Conservation (phyloP, 1,140 invertebrate genomes). For the Portunus trituberculatus region DNA sequence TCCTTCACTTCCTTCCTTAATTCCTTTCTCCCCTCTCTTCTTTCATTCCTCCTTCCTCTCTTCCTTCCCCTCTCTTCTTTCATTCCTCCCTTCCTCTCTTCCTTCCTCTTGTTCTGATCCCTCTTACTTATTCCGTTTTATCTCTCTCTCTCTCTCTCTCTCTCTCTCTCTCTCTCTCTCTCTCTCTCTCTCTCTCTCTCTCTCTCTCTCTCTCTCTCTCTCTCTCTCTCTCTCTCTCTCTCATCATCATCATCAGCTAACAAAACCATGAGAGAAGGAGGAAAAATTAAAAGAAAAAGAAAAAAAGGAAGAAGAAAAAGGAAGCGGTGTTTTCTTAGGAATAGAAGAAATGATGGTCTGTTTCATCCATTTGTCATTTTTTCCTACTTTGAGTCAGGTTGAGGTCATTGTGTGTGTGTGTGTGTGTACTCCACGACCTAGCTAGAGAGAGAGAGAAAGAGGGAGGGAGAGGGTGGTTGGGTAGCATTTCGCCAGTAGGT, state of each 20-base stretch:
- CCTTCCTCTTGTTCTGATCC: not conserved
- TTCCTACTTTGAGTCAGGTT: not conserved
- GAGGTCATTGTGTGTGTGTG: no score
- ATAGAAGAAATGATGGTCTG: not conserved
- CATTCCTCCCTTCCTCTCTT: not conserved
- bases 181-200: not conserved
- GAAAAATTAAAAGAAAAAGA: no score
- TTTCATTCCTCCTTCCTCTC: not conserved
- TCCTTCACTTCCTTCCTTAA: not conserved
- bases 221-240: not conserved
- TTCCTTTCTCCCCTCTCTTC: not conserved
- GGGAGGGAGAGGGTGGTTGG: no score
- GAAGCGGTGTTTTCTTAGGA: no score
- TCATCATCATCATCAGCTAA: no score
- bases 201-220: not conserved
- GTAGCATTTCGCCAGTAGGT: no score
- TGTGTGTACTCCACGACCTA: no score
- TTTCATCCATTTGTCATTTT: not conserved
- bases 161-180: not conserved
- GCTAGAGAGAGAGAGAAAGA: no score
- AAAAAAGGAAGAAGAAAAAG: no score
- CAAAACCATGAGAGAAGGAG: no score
- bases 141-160: slow-evolving; percentile 27
- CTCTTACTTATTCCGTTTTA: not conserved
- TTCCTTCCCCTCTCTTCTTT: not conserved